Conservation (phyloP, 1,140 invertebrate species). For the Lordiphosa clarofinis region DNA sequence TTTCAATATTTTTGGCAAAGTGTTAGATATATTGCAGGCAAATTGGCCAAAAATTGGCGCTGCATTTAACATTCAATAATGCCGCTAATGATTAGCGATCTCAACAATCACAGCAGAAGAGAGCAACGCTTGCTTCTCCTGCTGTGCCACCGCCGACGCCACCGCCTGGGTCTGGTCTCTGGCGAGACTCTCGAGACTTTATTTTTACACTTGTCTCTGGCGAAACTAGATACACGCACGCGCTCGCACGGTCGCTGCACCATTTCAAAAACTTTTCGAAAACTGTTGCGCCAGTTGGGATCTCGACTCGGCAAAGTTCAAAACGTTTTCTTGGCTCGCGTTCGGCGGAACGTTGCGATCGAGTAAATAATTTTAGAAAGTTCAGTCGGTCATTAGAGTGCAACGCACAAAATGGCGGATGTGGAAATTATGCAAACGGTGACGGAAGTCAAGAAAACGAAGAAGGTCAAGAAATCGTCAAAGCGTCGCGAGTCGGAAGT, state of each 20-base stretch:
- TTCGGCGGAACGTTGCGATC: slow-evolving; percentile 19
- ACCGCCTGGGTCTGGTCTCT: slow-evolving; percentile 24
- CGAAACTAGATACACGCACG: slow-evolving; percentile 70
- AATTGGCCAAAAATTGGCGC: slow-evolving; percentile 44
- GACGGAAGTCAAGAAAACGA: slow-evolving; percentile 90
- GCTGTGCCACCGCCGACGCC: too few species aligned
- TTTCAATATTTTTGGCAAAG: slow-evolving; percentile 36
- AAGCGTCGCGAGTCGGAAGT: slow-evolving; percentile 90
- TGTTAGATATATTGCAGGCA: slow-evolving; percentile 33
- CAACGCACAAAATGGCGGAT: slow-evolving; percentile 85
- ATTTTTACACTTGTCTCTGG: slow-evolving; percentile 73
- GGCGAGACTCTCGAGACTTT: slow-evolving; percentile 50
- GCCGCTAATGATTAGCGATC: slow-evolving; percentile 52
- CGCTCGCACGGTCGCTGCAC: slow-evolving; percentile 8
- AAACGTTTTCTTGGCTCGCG: slow-evolving; percentile 50
- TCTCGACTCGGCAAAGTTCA: slow-evolving; percentile 73
- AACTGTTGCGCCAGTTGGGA: slow-evolving; percentile 68
- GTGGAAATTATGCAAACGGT: slow-evolving; percentile 91
- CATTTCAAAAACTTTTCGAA: slow-evolving; percentile 65
- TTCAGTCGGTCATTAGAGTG: slow-evolving; percentile 75
- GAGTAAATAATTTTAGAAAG: slow-evolving; percentile 49
- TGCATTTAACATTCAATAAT: slow-evolving; percentile 62
- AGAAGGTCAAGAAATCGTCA: slow-evolving; percentile 92
- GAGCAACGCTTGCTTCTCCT: slow-evolving; percentile 1
- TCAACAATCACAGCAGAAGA: neutral